Conservation (phyloP, 2,888 invertebrate species). For the Pollenia angustigena region DNA sequence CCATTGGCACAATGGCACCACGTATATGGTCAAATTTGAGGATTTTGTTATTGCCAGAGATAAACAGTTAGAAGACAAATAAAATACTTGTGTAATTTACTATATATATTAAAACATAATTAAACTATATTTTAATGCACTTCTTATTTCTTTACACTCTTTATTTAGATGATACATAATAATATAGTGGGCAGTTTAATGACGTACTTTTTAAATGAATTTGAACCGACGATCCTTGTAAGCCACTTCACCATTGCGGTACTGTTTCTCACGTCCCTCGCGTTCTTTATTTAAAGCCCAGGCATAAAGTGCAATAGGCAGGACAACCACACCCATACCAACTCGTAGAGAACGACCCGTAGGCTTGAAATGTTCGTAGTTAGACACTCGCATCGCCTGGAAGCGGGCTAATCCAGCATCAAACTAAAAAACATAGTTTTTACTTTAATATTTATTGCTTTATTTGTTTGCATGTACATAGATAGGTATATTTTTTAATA, state of each 20-base stretch:
- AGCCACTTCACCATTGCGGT: slow-evolving; percentile 89
- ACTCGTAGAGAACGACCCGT: slow-evolving; percentile 86
- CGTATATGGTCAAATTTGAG: slow-evolving; percentile 99
- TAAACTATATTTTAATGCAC: slow-evolving; percentile 64
- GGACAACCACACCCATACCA: slow-evolving; percentile 85
- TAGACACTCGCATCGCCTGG: slow-evolving; percentile 88
- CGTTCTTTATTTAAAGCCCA: slow-evolving; percentile 86
- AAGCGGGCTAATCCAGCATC: slow-evolving; percentile 91
- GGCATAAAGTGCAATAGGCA: slow-evolving; percentile 86
- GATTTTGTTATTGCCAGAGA: slow-evolving; percentile 95
- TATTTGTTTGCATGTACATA: not conserved
- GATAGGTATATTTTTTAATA: not conserved
- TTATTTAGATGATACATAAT: not conserved
- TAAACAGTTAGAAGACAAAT: slow-evolving; percentile 95
- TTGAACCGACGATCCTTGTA: slow-evolving; percentile 91
- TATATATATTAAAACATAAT: slow-evolving; percentile 65
- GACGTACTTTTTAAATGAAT: slow-evolving; percentile 85
- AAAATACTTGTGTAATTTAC: slow-evolving; percentile 76
- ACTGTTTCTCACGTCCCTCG: slow-evolving; percentile 85
- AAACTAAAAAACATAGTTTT: slow-evolving; percentile 87
- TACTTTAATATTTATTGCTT: not conserved
- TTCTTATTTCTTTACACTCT: slow-evolving; percentile 4
- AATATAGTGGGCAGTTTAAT: not conserved
- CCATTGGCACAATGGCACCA: slow-evolving; percentile 99
- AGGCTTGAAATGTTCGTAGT: slow-evolving; percentile 88